Percentiles rank a stretch among this genome's conserved stretches.
These are phyloP conservation scores for Enteromius thamalakanensis DNA, from an alignment of 2,797 vertebrate genomes.

Conservation along the genomic window DNA sequence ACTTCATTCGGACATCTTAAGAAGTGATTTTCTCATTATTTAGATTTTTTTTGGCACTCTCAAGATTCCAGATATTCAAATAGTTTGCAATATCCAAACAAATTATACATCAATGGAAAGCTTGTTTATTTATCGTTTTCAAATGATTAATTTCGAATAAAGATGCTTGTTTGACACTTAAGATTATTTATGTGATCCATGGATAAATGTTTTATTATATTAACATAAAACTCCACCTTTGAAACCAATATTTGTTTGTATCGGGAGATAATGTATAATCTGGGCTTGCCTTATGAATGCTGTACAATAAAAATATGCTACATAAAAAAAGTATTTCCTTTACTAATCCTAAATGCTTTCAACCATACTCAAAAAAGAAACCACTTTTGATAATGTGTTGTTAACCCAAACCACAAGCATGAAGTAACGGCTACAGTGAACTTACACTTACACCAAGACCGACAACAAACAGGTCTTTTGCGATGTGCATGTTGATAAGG, in stretches of 20 bases:
- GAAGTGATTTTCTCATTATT: too few relatives aligned
- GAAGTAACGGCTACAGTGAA: constrained; percentile 5
- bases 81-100: too few relatives aligned
- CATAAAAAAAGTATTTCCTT: not conserved
- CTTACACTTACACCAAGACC: constrained; percentile 12
- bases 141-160: too few relatives aligned
- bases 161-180: too few relatives aligned
- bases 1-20: too few relatives aligned
- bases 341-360: not conserved
- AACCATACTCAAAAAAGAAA: constrained; percentile 22
- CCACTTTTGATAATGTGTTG: constrained; percentile 33
- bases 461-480: constrained; percentile 40
- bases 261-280: not conserved
- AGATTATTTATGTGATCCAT: too few relatives aligned
- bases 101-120: too few relatives aligned
- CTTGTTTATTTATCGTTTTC: too few relatives aligned
- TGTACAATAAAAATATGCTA: not conserved
- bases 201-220: too few relatives aligned
- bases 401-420: constrained; percentile 7
- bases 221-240: constrained; percentile 2
- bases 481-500: constrained; percentile 10
- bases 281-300: not conserved
- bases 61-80: too few relatives aligned
- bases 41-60: too few relatives aligned
- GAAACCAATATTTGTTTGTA: not conserved